These are phyloP conservation scores for Uropsilus gracilis DNA, from an alignment of 2,113 vertebrate species.

Conservation along the genomic window DNA sequence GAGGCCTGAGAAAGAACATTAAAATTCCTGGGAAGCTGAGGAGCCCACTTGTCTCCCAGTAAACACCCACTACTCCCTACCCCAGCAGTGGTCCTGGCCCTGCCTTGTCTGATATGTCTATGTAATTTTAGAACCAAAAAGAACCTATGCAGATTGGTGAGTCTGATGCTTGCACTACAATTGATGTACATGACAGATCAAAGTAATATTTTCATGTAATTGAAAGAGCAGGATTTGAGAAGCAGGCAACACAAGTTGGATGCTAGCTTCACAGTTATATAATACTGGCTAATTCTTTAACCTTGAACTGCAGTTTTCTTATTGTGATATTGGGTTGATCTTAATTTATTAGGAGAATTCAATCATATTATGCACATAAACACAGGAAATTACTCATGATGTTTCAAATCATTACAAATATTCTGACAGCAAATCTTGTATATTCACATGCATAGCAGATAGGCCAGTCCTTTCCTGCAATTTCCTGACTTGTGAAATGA, in stretches of 20 bases:
- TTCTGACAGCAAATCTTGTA: conserved; percentile 27
- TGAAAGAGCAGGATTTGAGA: not conserved
- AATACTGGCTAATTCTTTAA: not conserved
- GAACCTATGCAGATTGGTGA: too few species aligned
- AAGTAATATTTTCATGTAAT: not conserved
- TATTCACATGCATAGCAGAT: not conserved
- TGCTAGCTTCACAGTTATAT: not conserved
- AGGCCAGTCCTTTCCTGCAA: not conserved
- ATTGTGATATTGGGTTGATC: not conserved
- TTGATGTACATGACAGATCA: too few species aligned
- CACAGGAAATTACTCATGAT: not conserved
- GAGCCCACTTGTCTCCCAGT: too few species aligned
- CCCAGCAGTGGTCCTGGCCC: too few species aligned
- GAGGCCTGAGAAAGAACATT: too few species aligned
- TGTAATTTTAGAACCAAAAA: too few species aligned
- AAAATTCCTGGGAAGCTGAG: too few species aligned
- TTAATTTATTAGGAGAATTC: not conserved
- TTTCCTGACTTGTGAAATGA: conserved; percentile 6
- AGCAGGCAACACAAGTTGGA: not conserved
- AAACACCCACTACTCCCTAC: too few species aligned
- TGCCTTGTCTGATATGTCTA: too few species aligned
- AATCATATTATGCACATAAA: not conserved
- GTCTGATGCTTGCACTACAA: too few species aligned
- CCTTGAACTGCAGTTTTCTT: not conserved
- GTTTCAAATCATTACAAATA: conserved; percentile 24